Conservation (phyloP, 2,888 invertebrate genomes). For the Nebria brevicollis region DNA sequence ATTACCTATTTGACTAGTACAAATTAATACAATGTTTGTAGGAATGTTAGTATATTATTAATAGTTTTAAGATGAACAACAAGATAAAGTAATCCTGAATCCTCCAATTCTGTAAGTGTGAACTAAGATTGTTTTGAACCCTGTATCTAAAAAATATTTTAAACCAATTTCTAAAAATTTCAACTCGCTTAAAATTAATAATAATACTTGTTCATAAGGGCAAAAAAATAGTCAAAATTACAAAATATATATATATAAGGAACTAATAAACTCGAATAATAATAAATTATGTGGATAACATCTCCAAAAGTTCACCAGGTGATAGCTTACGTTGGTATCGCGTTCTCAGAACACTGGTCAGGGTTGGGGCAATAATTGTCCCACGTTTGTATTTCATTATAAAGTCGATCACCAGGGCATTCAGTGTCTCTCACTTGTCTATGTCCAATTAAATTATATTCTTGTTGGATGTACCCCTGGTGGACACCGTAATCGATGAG, state of each 20-base stretch:
- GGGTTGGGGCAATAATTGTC: conserved; percentile 61
- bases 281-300: conserved; percentile 15
- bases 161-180: neutral
- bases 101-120: neutral
- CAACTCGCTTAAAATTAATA: neutral
- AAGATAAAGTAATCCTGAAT: neutral
- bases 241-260: neutral
- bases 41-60: neutral
- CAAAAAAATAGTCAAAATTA: neutral
- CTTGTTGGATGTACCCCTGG: conserved; percentile 68
- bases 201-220: neutral
- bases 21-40: neutral
- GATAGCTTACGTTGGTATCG: conserved; percentile 34
- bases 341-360: conserved; percentile 32
- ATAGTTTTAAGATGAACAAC: neutral
- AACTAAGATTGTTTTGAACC: neutral
- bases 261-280: conserved; percentile 9
- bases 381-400: conserved; percentile 72
- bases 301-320: conserved; percentile 17
- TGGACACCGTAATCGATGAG: conserved; percentile 72
- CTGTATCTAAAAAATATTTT: neutral
- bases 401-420: conserved; percentile 74
- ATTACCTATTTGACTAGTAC: neutral
- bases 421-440: conserved; percentile 71
- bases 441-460: conserved; percentile 75